Percentiles rank a stretch among this genome's conserved stretches.
Evolutionary conservation across 2,113 vertebrate genomes (phyloP).

Genomic region (Pomatorhinus ruficollis): DNA sequence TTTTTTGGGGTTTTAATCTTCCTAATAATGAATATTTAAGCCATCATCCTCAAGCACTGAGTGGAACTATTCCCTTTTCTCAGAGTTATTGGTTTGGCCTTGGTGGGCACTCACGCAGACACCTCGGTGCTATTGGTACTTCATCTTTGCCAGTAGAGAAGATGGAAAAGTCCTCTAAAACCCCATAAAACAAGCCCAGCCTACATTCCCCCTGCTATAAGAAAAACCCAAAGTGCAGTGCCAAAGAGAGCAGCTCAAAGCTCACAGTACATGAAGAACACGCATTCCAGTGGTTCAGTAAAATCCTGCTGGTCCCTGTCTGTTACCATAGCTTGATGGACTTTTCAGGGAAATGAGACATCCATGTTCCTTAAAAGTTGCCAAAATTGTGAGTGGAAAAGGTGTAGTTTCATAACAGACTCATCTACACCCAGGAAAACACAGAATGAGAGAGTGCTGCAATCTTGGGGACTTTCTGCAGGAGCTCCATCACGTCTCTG

Average conservation of each 20-base stretch:
- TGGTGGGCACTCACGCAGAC: background rate
- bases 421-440: background rate
- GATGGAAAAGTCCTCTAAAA: background rate
- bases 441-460: background rate
- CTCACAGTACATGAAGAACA: background rate
- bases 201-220: background rate
- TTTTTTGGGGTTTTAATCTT: background rate
- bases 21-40: background rate
- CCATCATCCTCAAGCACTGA: background rate
- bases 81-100: background rate
- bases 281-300: background rate
- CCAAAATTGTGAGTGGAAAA: background rate
- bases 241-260: background rate
- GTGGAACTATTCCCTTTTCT: background rate
- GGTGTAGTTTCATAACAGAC: background rate
- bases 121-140: background rate
- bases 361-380: background rate
- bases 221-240: background rate
- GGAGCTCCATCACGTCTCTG: accelerated
- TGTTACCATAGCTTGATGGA: background rate
- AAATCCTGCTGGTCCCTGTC: background rate
- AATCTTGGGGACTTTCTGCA: background rate
- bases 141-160: background rate
- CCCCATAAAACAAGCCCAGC: background rate
- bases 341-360: background rate